Conservation (phyloP, 2,888 invertebrate species). For the Phragmatobia fuliginosa region DNA sequence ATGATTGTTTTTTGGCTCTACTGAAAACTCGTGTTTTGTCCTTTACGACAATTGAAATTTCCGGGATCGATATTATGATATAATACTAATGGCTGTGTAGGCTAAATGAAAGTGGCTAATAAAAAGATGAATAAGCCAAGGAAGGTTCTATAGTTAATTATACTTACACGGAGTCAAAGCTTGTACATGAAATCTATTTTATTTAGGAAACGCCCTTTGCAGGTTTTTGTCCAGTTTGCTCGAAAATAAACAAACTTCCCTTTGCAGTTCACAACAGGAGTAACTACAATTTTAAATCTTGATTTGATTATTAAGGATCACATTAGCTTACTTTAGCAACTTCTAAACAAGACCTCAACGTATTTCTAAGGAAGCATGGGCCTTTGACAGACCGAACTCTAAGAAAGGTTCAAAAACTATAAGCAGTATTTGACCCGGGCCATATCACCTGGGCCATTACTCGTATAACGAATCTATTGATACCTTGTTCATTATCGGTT, state of each 20-base stretch:
- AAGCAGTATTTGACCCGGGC: no score
- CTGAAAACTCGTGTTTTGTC: no score
- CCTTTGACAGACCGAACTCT: not conserved
- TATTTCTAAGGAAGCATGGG: not conserved
- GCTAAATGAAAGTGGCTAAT: not conserved
- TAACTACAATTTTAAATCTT: no score
- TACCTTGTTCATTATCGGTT: no score
- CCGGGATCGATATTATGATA: constrained; percentile 26
- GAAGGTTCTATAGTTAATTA: not conserved
- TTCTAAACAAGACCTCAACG: not conserved
- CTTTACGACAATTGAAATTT: no score
- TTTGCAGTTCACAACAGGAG: not conserved
- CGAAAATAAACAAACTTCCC: not conserved
- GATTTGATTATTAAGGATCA: no score
- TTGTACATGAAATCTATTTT: not conserved
- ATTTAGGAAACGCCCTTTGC: not conserved
- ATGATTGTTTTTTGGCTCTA: no score
- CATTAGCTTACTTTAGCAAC: not conserved
- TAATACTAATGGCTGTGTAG: not conserved
- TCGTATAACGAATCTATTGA: no score
- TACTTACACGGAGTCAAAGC: not conserved
- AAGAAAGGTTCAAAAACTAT: not conserved
- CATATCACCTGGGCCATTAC: no score
- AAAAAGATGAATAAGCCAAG: not conserved
- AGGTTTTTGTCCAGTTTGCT: not conserved